Evolutionary conservation across 2,113 vertebrate genomes (phyloP), one percentile per base, ranked within the genome.

Genomic region (Bambusicola thoracicus): DNA sequence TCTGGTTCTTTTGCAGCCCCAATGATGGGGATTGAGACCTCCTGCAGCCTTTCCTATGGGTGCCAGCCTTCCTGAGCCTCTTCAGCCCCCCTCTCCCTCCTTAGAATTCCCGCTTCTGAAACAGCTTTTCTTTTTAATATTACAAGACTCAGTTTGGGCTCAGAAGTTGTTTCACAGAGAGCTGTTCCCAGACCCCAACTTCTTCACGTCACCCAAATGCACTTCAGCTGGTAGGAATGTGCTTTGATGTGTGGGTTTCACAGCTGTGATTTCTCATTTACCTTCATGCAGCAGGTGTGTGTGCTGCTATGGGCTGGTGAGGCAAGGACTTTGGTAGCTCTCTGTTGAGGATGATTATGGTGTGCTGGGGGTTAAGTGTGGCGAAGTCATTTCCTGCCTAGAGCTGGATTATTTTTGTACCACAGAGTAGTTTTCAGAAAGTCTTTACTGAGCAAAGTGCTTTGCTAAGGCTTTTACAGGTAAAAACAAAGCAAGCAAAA

Each of bases 391-490:
- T 85, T 91, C 65, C 51, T 92, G 73, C 88, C 61, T 89, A 81
- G 46, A 90, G 51, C 61, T 68, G 61, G 10, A 36, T 90, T 90
- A 88, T 90, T 95, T 93, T 88, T 95, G 73, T 93, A 88, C 74
- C 40, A 49, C 58, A 16, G 34, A 51, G 79, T 66, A 89, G 49
- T 90, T 92, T 87, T 87, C 63, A 80, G 48, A 65, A 85, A 91
- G 75, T 94, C 91, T 85, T 55, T 53, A 38, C 89, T 27, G 56
- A 65, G 68, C 81, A 96, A 96, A 92, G n/a, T 93, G 95, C 96
- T 96, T 96, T 91, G 68, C 85, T 93, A 92, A 93, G 95, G 73
- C 38, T 95, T 96, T 96, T 68, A 48, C 34, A 56, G 56, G 55
- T 74, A 67, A 87, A 94, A 94, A 68, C 51, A 96, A 79, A 75